phyloP scores from a whole-genome alignment of 2,113 vertebrate genomes.

The Dromiciops gliroides region DNA sequence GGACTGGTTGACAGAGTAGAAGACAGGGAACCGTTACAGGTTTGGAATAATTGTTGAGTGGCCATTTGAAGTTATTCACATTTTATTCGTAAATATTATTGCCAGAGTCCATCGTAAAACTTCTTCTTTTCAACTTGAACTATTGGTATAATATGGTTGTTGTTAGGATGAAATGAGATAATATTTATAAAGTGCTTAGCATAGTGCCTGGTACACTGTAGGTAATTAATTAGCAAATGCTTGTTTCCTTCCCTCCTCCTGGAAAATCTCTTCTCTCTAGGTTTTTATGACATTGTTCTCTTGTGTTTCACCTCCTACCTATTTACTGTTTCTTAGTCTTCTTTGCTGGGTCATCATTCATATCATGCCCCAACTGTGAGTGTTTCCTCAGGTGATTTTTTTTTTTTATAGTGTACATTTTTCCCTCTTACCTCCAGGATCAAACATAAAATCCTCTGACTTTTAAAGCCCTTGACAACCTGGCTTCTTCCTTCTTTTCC shows the following conservation, averaged over 20 bases:
- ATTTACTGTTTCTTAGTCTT: background rate
- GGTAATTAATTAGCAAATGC: background rate
- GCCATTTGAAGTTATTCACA: too few species aligned
- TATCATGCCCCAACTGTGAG: background rate
- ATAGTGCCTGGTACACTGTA: too few species aligned
- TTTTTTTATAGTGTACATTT: background rate
- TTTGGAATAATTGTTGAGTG: background rate
- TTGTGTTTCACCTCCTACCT: background rate
- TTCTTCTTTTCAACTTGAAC: background rate
- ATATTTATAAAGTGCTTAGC: background rate
- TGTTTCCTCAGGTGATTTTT: background rate
- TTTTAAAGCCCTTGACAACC: background rate
- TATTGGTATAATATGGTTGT: background rate
- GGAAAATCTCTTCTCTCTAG: background rate
- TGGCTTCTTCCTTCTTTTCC: background rate
- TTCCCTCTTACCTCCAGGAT: background rate
- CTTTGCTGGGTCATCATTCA: background rate
- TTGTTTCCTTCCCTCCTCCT: background rate
- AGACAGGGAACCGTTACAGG: background rate
- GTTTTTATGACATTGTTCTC: background rate
- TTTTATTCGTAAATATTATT: background rate
- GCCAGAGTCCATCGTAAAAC: background rate
- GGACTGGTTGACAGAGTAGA: background rate
- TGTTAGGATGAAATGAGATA: background rate
- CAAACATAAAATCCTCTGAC: background rate